These are phyloP conservation scores for Mormyrops boulengeri DNA, from an alignment of 2,797 vertebrate genomes.

Conservation along the genomic window DNA sequence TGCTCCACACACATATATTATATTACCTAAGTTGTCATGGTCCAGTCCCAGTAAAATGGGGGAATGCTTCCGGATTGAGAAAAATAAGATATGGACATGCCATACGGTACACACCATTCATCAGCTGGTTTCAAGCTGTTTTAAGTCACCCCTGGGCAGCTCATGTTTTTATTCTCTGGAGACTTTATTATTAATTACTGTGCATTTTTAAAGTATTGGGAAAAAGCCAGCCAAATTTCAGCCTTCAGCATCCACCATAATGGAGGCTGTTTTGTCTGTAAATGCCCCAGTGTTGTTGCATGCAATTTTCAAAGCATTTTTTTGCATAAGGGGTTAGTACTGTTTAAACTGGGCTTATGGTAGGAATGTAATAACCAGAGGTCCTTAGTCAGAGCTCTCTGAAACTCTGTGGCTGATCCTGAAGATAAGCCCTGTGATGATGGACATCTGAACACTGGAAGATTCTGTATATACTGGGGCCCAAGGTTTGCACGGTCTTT, in stretches of 20 bases:
- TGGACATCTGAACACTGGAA: constrained; percentile 33
- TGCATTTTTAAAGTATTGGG: background rate
- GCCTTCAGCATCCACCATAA: background rate
- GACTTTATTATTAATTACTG: background rate
- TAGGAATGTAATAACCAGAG: constrained; percentile 29
- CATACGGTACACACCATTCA: background rate
- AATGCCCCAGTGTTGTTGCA: constrained; percentile 51
- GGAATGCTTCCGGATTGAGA: background rate
- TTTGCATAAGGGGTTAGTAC: constrained; percentile 53
- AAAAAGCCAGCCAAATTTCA: constrained; percentile 2
- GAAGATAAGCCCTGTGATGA: constrained; percentile 45
- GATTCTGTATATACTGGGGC: constrained; percentile 30
- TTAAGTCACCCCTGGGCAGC: background rate
- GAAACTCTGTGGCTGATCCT: constrained; percentile 30
- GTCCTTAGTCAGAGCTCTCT: background rate
- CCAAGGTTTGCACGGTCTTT: constrained; percentile 35
- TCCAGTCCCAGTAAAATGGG: background rate
- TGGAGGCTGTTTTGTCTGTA: constrained; percentile 22
- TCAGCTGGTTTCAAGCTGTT: background rate
- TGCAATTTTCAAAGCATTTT: constrained; percentile 45
- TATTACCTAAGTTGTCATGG: background rate
- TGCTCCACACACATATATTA: background rate
- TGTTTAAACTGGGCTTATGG: constrained; percentile 48
- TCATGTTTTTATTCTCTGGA: background rate
- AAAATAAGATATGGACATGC: background rate